Evolutionary conservation across 2,888 invertebrate genomes (phyloP).

Genomic region (Caenorhabditis drosophilae): DNA sequence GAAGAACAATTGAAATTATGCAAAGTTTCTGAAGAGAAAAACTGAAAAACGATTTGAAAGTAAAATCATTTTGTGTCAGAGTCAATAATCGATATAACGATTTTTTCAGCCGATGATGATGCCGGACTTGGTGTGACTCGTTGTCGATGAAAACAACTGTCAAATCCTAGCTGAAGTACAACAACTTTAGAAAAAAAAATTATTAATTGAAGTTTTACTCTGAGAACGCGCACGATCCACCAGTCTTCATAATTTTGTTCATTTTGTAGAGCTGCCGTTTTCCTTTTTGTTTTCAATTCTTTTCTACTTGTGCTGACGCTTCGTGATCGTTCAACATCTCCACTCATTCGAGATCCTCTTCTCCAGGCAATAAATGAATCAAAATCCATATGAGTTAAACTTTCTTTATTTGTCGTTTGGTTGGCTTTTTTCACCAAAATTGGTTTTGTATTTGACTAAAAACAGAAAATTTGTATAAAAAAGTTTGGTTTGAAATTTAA

Average conservation of each 20-base stretch:
- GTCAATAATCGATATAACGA: no score
- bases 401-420: slow-evolving; percentile 12
- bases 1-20: no score
- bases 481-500: background rate
- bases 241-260: slow-evolving; percentile 17
- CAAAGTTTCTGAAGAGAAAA: no score
- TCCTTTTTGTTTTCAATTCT: slow-evolving; percentile 9
- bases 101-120: no score
- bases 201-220: slow-evolving; percentile 6
- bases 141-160: slow-evolving; percentile 30
- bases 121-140: slow-evolving; percentile 26
- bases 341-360: slow-evolving; percentile 46
- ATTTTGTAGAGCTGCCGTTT: slow-evolving; percentile 7
- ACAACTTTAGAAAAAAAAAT: background rate
- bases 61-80: no score
- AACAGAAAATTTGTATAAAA: background rate
- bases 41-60: no score
- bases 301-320: no score
- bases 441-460: slow-evolving; percentile 9
- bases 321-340: slow-evolving; percentile 26
- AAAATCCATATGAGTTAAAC: slow-evolving; percentile 54
- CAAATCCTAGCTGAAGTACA: slow-evolving; percentile 20
- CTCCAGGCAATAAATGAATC: slow-evolving; percentile 57
- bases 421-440: slow-evolving; percentile 35
- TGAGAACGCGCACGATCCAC: slow-evolving; percentile 26